Percentiles rank a stretch among this genome's conserved stretches.
Evolutionary conservation across 2,113 vertebrate species (phyloP).

Genomic region (Hippocampus mohnikei): DNA sequence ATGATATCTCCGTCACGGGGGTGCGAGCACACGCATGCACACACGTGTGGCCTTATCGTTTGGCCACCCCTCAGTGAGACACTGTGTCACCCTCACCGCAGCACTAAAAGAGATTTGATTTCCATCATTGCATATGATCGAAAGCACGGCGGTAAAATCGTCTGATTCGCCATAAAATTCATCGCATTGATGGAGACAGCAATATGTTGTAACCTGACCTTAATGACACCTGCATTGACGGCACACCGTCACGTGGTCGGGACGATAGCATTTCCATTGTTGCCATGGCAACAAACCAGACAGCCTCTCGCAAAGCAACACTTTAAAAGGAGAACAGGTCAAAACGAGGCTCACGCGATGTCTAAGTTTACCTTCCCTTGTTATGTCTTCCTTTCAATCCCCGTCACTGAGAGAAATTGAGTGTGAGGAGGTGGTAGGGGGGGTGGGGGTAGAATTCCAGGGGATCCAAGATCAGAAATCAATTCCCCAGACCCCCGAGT

Average conservation of each 20-base stretch:
- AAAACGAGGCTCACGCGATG: background rate
- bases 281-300: background rate
- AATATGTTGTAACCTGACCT: background rate
- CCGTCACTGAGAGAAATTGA: background rate
- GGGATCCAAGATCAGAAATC: slow-evolving; percentile 50
- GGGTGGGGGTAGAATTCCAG: background rate
- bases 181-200: too few relatives aligned
- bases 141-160: too few relatives aligned
- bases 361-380: background rate
- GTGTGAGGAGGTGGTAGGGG: background rate
- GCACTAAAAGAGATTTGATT: too few relatives aligned
- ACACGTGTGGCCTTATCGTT: too few relatives aligned
- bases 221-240: background rate
- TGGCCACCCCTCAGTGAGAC: too few relatives aligned
- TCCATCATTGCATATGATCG: too few relatives aligned
- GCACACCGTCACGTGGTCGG: background rate
- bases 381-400: background rate
- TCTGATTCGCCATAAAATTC: too few relatives aligned
- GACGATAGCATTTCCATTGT: background rate
- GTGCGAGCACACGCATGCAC: too few relatives aligned
- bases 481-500: slow-evolving; percentile 66
- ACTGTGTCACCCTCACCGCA: too few relatives aligned
- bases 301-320: background rate
- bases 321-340: background rate
- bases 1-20: too few relatives aligned